Conservation (phyloP, 2,888 invertebrate genomes). For the Hipparchia semele region DNA sequence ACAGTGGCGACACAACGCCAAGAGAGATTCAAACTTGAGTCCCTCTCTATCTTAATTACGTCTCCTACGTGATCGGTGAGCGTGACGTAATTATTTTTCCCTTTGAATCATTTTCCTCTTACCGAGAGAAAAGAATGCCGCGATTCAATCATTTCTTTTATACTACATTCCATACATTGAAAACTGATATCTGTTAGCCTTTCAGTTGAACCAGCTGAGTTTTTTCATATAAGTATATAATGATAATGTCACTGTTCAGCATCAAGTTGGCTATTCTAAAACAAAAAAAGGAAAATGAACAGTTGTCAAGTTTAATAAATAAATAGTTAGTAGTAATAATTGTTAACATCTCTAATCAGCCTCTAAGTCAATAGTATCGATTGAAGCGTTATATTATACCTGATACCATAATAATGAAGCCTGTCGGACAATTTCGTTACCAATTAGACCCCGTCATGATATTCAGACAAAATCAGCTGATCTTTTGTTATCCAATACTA, state of each 20-base stretch:
- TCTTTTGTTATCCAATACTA: slow-evolving; percentile 2
- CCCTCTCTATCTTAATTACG: slow-evolving; percentile 60
- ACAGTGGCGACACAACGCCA: slow-evolving; percentile 17
- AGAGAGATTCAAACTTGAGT: slow-evolving; percentile 44
- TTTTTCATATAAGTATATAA: no score
- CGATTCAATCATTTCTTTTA: slow-evolving; percentile 53
- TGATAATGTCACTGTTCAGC: no score
- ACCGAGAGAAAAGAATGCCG: slow-evolving; percentile 42
- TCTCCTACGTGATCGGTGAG: slow-evolving; percentile 51
- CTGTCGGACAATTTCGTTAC: slow-evolving; percentile 28
- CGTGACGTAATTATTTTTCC: slow-evolving; percentile 63
- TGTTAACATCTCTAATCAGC: slow-evolving; percentile 6
- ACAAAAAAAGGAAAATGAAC: no score
- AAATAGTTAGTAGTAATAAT: no score
- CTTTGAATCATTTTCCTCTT: slow-evolving; percentile 48
- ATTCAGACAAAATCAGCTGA: slow-evolving; percentile 6
- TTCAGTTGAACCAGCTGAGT: no score
- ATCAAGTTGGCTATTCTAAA: no score
- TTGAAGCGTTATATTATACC: slow-evolving; percentile 35
- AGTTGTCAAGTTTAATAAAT: no score
- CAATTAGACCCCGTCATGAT: slow-evolving; percentile 12
- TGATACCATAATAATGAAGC: slow-evolving; percentile 30
- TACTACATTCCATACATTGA: slow-evolving; percentile 6
- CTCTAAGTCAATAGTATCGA: slow-evolving; percentile 47
- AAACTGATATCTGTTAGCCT: no score